Conservation (phyloP, 2,113 vertebrate species). For the Apaloderma vittatum region DNA sequence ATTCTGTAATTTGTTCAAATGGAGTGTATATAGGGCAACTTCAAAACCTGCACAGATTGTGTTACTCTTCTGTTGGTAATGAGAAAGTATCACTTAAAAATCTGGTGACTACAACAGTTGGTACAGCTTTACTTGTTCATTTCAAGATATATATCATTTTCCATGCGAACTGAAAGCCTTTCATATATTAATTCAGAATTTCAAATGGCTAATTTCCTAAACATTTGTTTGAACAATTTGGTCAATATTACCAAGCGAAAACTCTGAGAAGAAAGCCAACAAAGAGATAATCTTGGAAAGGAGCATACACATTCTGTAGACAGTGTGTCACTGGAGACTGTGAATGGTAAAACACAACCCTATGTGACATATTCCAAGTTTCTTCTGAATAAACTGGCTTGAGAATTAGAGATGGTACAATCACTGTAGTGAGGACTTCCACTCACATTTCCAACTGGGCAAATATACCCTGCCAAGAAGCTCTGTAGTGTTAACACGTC, state of each 20-base stretch:
- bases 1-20: not conserved
- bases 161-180: not conserved
- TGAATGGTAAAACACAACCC: not conserved
- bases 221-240: not conserved
- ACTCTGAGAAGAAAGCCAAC: not conserved
- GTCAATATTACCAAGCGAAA: not conserved
- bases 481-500: not conserved
- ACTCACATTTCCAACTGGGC: not conserved
- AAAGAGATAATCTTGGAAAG: not conserved
- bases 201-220: not conserved
- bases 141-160: not conserved
- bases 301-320: not conserved
- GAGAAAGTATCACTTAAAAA: slow-evolving; percentile 15
- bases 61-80: slow-evolving; percentile 14
- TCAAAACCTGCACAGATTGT: not conserved
- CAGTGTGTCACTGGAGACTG: not conserved
- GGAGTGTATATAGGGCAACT: not conserved
- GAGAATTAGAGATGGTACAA: not conserved
- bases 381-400: not conserved
- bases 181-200: not conserved
- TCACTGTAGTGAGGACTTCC: not conserved
- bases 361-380: not conserved
- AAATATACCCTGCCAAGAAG: not conserved
- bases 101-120: not conserved
- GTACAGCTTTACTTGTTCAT: slow-evolving; percentile 29